A percentile compares a stretch with the other conserved stretches of the same genome.
Evolutionary conservation across 2,797 vertebrate genomes (phyloP).

Genomic region (Epinephelus awoara): DNA sequence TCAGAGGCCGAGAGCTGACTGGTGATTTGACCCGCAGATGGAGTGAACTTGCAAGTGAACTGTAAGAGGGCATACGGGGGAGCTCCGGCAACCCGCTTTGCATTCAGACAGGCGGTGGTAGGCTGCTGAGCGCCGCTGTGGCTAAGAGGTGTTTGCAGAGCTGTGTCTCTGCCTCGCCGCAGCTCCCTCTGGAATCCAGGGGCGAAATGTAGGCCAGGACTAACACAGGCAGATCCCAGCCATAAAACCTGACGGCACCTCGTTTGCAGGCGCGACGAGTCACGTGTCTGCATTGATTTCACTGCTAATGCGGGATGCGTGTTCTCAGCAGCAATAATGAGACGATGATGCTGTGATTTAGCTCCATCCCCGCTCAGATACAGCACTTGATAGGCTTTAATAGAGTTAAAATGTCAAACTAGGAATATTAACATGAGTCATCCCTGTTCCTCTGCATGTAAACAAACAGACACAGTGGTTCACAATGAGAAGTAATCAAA

Average conservation of each 20-base stretch:
- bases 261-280: slow-evolving; percentile 53
- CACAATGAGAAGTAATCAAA: slow-evolving; percentile 17
- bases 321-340: slow-evolving; percentile 55
- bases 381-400: slow-evolving; percentile 6
- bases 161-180: slow-evolving; percentile 39
- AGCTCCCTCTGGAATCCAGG: slow-evolving; percentile 61
- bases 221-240: slow-evolving; percentile 51
- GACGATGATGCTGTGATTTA: slow-evolving; percentile 42
- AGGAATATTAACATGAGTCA: slow-evolving; percentile 28
- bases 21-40: slow-evolving; percentile 54
- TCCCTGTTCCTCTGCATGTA: background rate
- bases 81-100: slow-evolving; percentile 40
- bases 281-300: slow-evolving; percentile 69
- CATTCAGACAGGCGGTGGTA: slow-evolving; percentile 52
- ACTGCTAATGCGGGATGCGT: slow-evolving; percentile 62
- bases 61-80: slow-evolving; percentile 36
- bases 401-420: slow-evolving; percentile 40
- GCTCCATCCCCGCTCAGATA: slow-evolving; percentile 8
- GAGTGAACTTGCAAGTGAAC: slow-evolving; percentile 61
- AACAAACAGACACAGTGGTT: slow-evolving; percentile 42
- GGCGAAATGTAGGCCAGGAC: slow-evolving; percentile 72
- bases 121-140: slow-evolving; percentile 37
- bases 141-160: slow-evolving; percentile 60
- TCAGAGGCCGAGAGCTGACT: slow-evolving; percentile 31
- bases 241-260: slow-evolving; percentile 57